Conservation (phyloP, 2,888 invertebrate species). For the Lumbricus terrestris region DNA sequence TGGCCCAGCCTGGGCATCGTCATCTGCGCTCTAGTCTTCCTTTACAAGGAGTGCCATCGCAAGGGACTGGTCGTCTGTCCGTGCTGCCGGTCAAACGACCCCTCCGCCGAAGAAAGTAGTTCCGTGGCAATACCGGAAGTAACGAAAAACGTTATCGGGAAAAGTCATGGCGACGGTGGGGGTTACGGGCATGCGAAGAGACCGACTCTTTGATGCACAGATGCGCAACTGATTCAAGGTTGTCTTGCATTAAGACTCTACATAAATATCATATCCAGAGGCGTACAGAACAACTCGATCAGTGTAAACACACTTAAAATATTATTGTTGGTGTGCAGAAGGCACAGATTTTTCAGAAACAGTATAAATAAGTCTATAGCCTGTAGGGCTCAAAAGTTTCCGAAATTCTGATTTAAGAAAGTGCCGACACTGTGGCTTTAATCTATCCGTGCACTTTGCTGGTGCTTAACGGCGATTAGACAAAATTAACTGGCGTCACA, state of each 20-base stretch:
- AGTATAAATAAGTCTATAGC: not conserved
- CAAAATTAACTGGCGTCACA: not conserved
- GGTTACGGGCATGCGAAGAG: not conserved
- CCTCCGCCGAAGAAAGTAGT: not conserved
- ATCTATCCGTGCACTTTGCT: not conserved
- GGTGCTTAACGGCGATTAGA: not conserved
- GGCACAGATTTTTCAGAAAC: not conserved
- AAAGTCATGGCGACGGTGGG: not conserved
- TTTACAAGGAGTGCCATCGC: constrained; percentile 37
- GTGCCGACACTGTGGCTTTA: not conserved
- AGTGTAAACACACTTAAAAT: not conserved
- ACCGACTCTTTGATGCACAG: not conserved
- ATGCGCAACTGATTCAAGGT: not conserved
- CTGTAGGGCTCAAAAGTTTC: too few relatives aligned
- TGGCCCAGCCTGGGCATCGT: constrained; percentile 41
- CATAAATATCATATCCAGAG: not conserved
- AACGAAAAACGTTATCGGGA: not conserved
- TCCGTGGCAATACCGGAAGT: not conserved
- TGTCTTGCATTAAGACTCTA: not conserved
- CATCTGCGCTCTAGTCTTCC: constrained; percentile 38
- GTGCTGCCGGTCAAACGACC: not conserved
- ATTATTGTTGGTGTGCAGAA: not conserved
- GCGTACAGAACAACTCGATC: not conserved
- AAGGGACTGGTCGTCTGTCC: constrained; percentile 14
- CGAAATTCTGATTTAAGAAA: not conserved